phyloP scores from a whole-genome alignment of 2,888 invertebrate genomes.

The Mongoloraphidia duomilia region DNA sequence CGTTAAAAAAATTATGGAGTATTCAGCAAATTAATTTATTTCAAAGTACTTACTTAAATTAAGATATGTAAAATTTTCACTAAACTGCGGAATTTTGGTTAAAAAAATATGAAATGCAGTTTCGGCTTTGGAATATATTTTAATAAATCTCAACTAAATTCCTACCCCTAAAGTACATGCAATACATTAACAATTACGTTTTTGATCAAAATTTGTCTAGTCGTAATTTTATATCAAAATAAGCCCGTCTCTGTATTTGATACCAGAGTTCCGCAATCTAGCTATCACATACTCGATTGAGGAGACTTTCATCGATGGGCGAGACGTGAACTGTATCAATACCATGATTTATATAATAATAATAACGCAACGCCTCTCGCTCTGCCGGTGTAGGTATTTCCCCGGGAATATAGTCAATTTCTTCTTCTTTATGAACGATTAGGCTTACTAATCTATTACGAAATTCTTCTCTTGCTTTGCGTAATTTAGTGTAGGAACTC shows the following conservation, averaged over 20 bases:
- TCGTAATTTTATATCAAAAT: no score
- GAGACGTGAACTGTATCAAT: slow-evolving; percentile 83
- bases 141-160: no score
- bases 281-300: slow-evolving; percentile 36
- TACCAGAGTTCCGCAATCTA: no score
- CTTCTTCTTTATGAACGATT: slow-evolving; percentile 44
- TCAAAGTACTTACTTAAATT: no score
- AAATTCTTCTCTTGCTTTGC: slow-evolving; percentile 69
- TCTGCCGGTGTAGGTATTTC: slow-evolving; percentile 47
- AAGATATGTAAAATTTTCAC: no score
- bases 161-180: no score
- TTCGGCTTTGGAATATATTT: no score
- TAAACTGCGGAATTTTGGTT: no score
- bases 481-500: slow-evolving; percentile 50
- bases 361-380: slow-evolving; percentile 62
- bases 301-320: slow-evolving; percentile 59
- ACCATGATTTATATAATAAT: slow-evolving; percentile 81
- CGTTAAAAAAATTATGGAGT: no score
- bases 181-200: background rate
- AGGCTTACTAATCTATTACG: slow-evolving; percentile 62
- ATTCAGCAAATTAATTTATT: no score
- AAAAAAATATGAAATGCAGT: no score
- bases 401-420: slow-evolving; percentile 29
- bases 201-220: background rate
- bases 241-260: no score